Evolutionary conservation across 2,888 invertebrate genomes (phyloP), one percentile per base, ranked within the genome.

Genomic region (Eucera pruinosa): DNA sequence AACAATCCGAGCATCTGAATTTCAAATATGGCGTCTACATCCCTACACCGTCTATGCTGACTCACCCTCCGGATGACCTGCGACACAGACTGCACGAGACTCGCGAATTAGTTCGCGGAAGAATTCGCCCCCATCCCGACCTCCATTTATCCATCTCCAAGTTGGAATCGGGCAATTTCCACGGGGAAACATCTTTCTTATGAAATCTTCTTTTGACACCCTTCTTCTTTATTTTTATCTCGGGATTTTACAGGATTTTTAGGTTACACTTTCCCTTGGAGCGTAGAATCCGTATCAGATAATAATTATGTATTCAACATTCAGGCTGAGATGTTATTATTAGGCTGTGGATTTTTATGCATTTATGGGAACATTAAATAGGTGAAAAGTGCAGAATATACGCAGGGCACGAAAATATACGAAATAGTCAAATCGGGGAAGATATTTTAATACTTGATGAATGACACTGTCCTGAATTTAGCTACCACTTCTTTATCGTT

Each of bases 1-100:
- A 90, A 91, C 90, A 91, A 90, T 90, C 88, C 89, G 77, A 74
- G 84, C 84, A 89, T 90, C 88, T 89, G 89, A 90, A 90, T 90
- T 91, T 91, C 87, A 90, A 89, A 89, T 88, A 84, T 81, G 72
- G 79, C 81, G 70, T 72, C 76, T 60, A n/a, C 52, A 55, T 61
- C 62, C 62, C 68, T 64, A 20, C 52, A 5, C 43, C 68, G 68
- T 66, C 70, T 68, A 36, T 54, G 52, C 65, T 7, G 71, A 55
- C 54, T 57, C 61, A 52, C 76, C 71, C 18, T 30, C 47, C 66
- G 71, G 57, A 61, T 81, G 75, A 85, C 85, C 81, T 41, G 78
- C 64, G 78, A 80, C 74, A 80, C 74, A 61, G 33, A 67, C 75
- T 72, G 76, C 75, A 43, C 68, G 67, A 47, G 71, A 68, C 69